phyloP scores from a whole-genome alignment of 2,113 vertebrate genomes.

The Anseranas semipalmata region DNA sequence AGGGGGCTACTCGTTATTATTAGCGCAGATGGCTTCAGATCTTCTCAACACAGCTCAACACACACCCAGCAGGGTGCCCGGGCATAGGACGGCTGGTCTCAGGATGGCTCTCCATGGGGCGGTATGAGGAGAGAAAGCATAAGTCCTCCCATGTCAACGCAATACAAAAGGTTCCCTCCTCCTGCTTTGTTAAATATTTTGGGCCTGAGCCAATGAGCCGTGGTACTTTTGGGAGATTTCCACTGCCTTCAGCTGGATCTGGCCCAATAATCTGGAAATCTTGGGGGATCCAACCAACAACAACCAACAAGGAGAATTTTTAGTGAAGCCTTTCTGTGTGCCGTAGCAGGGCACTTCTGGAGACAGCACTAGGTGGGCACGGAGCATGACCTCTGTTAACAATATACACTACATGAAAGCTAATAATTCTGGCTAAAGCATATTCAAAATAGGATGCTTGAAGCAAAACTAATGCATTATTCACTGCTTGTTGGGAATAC shows the following conservation, averaged over 20 bases:
- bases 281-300: neutral
- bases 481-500: constrained; percentile 51
- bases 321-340: neutral
- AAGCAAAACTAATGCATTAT: constrained; percentile 69
- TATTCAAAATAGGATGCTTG: constrained; percentile 53
- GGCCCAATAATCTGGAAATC: neutral
- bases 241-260: neutral
- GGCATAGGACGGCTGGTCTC: neutral
- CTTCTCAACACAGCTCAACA: neutral
- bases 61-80: rapidly evolving
- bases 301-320: neutral
- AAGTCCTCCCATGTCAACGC: neutral
- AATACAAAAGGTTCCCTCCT: neutral
- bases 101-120: neutral
- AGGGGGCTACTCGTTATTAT: neutral
- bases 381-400: constrained; percentile 9
- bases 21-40: neutral
- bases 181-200: neutral
- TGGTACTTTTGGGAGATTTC: neutral
- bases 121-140: neutral
- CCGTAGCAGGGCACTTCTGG: neutral
- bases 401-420: constrained; percentile 21
- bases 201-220: neutral
- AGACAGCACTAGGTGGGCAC: neutral
- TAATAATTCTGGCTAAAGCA: constrained; percentile 43